Percentiles rank a stretch among this genome's conserved stretches.
These are phyloP conservation scores for Caenorhabditis sp. DNA, from an alignment of 2,888 invertebrate species.

Conservation along the genomic window DNA sequence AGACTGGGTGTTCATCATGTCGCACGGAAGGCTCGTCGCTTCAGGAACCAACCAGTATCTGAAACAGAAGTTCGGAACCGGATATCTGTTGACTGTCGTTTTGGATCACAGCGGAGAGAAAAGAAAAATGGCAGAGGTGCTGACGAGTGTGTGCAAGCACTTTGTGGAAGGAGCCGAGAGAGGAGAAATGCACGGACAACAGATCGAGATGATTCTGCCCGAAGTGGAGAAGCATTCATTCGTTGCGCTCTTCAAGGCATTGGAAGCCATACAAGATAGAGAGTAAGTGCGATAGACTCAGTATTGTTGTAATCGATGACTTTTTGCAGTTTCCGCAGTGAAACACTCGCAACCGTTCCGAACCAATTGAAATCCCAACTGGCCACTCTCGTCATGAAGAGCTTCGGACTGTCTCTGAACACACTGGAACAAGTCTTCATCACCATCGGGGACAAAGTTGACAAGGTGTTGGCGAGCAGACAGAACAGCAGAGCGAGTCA, in stretches of 20 bases:
- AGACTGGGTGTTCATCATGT: constrained; percentile 75
- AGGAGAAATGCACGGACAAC: constrained; percentile 56
- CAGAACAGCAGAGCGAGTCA: constrained; percentile 45
- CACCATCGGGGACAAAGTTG: constrained; percentile 51
- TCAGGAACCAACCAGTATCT: constrained; percentile 70
- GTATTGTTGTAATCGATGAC: too few species aligned
- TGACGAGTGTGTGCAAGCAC: constrained; percentile 27
- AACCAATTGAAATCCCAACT: constrained; percentile 34
- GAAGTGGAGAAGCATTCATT: constrained; percentile 32
- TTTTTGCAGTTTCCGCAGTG: constrained; percentile 45
- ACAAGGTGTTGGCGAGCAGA: constrained; percentile 39
- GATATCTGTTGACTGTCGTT: constrained; percentile 71
- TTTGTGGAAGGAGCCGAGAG: constrained; percentile 34
- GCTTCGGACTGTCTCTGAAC: constrained; percentile 73
- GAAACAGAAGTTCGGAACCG: constrained; percentile 72
- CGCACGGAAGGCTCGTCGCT: constrained; percentile 69
- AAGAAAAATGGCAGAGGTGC: constrained; percentile 23
- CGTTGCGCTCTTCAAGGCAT: constrained; percentile 30
- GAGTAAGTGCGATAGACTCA: too few species aligned
- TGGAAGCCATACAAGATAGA: constrained; percentile 47
- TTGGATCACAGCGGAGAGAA: constrained; percentile 41
- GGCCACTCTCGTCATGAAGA: constrained; percentile 32
- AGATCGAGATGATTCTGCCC: constrained; percentile 55
- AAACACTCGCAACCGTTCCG: constrained; percentile 10
- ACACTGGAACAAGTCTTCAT: constrained; percentile 70